Evolutionary conservation across 2,113 vertebrate genomes (phyloP).

Genomic region (Pagrus major): DNA sequence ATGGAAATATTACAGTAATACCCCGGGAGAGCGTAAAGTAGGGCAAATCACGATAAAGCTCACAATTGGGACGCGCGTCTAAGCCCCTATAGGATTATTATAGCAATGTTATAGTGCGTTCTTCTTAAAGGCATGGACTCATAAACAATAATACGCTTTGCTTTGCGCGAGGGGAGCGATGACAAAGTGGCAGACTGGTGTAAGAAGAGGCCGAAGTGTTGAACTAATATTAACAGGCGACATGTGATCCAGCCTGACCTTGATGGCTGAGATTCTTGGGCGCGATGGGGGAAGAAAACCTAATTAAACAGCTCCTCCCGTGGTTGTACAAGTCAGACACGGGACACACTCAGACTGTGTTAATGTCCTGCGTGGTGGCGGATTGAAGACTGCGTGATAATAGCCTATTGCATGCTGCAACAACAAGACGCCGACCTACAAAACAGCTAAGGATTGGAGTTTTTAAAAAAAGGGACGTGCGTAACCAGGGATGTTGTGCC

Average conservation of each 20-base stretch:
- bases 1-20: constrained; percentile 62
- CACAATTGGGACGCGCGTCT: constrained; percentile 40
- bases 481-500: not conserved
- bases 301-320: constrained; percentile 81
- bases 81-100: constrained; percentile 56
- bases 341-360: constrained; percentile 55
- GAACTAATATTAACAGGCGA: constrained; percentile 66
- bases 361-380: constrained; percentile 41
- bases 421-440: constrained; percentile 13
- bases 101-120: constrained; percentile 22
- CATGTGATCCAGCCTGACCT: constrained; percentile 77
- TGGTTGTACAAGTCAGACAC: constrained; percentile 66
- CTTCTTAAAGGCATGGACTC: constrained; percentile 1
- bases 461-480: not conserved
- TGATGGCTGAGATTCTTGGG: constrained; percentile 69
- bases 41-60: constrained; percentile 61
- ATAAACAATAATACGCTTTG: constrained; percentile 22
- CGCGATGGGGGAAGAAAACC: constrained; percentile 66
- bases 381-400: constrained; percentile 40
- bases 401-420: not conserved
- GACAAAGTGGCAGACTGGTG: constrained; percentile 42
- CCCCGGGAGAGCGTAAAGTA: constrained; percentile 55
- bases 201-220: constrained; percentile 34
- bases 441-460: not conserved
- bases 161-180: not conserved